A percentile compares a stretch with the other conserved stretches of the same genome.
Conservation (phyloP, 2,797 vertebrate species). For the Tokudaia tokunoshimensis region DNA sequence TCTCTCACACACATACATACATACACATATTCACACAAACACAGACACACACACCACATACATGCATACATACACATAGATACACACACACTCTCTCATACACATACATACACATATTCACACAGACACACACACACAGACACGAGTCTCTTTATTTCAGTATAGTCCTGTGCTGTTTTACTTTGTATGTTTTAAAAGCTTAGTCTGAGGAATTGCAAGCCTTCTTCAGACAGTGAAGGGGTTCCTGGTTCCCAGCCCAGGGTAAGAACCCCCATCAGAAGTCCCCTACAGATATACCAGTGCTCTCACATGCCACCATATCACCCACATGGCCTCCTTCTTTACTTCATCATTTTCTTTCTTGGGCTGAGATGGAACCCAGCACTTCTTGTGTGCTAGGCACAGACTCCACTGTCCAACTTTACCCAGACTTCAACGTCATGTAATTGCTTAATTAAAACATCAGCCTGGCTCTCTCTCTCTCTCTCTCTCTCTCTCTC, state of each 20-base stretch:
- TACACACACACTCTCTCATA: no score
- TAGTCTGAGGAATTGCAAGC: not conserved
- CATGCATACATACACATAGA: not conserved
- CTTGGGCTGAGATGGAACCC: not conserved
- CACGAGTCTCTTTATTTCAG: not conserved
- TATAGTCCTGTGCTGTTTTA: not conserved
- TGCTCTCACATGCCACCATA: not conserved
- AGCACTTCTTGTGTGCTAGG: not conserved
- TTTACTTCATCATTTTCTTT: not conserved
- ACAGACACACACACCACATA: not conserved
- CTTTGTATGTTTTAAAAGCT: not conserved
- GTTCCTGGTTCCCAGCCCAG: not conserved
- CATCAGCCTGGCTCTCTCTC: not conserved
- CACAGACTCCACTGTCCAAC: not conserved
- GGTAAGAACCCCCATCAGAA: not conserved
- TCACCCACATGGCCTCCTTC: no score
- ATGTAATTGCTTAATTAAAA: slow-evolving; percentile 37
- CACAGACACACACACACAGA: not conserved
- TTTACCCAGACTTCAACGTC: not conserved
- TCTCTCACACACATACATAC: no score
- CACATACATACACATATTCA: not conserved
- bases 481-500: no score
- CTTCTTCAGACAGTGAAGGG: not conserved
- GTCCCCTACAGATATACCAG: not conserved
- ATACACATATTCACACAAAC: not conserved